Conservation (phyloP, 2,888 invertebrate genomes). For the Amitus sp. region DNA sequence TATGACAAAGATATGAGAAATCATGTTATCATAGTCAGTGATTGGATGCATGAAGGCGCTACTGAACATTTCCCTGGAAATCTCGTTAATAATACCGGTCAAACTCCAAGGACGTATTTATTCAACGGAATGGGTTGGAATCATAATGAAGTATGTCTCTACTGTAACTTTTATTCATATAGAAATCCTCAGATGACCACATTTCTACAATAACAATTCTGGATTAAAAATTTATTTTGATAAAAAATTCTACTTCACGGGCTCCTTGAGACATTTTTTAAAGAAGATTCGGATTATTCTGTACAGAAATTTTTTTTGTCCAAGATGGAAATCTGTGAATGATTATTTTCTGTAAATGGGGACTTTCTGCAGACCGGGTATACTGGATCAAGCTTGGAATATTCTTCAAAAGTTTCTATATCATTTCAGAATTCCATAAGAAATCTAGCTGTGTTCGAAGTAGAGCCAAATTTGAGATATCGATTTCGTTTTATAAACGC, state of each 20-base stretch:
- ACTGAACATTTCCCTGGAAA: conserved; percentile 64
- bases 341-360: too few relatives aligned
- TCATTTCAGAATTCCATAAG: too few relatives aligned
- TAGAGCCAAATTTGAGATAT: conserved; percentile 67
- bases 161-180: neutral
- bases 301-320: too few relatives aligned
- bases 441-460: conserved; percentile 47
- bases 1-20: conserved; percentile 68
- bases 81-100: conserved; percentile 61
- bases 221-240: too few relatives aligned
- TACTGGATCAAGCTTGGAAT: too few relatives aligned
- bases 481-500: conserved; percentile 70
- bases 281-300: too few relatives aligned
- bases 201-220: too few relatives aligned
- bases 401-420: too few relatives aligned
- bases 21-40: conserved; percentile 69
- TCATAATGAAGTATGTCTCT: conserved; percentile 19
- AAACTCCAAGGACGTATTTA: conserved; percentile 57
- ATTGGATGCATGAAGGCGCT: conserved; percentile 65
- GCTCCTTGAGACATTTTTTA: too few relatives aligned
- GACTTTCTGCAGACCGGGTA: too few relatives aligned
- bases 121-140: conserved; percentile 59
- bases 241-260: too few relatives aligned
- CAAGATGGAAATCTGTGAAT: too few relatives aligned
- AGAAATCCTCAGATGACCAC: neutral